These are phyloP conservation scores for Mnemiopsis leidyi DNA, from an alignment of 37 sponge, comb jelly and placozoan genomes.

Conservation along the genomic window DNA sequence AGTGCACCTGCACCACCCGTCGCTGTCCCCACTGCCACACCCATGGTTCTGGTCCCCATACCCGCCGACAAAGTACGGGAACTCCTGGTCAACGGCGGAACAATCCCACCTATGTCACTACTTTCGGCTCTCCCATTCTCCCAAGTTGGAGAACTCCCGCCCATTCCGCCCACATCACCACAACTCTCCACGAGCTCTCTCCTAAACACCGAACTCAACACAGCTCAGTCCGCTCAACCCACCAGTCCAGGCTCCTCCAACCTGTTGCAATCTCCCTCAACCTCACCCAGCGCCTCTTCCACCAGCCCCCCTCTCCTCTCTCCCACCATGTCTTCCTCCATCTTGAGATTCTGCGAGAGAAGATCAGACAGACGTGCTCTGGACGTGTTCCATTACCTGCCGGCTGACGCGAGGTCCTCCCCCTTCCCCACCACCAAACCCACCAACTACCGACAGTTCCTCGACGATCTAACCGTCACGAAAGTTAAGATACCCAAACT, in stretches of 20 bases:
- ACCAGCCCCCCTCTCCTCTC: neutral
- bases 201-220: neutral
- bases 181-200: neutral
- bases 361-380: neutral
- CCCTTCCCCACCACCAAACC: conserved; percentile 1
- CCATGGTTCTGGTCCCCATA: neutral
- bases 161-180: neutral
- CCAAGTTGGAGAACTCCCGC: neutral
- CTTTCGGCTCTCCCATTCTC: neutral
- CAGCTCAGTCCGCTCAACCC: neutral
- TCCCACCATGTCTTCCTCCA: conserved; percentile 15
- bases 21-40: neutral
- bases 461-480: neutral
- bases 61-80: neutral
- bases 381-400: conserved; percentile 48
- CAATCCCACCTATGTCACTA: neutral
- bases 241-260: neutral
- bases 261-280: neutral
- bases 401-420: neutral
- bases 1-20: neutral
- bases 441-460: neutral
- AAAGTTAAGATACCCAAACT: conserved; percentile 10
- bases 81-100: neutral
- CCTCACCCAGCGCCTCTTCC: neutral
- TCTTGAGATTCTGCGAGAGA: conserved; percentile 32